A percentile compares a stretch with the other conserved stretches of the same genome.
Conservation (phyloP, 2,113 vertebrate species). For the Cichladusa arquata region DNA sequence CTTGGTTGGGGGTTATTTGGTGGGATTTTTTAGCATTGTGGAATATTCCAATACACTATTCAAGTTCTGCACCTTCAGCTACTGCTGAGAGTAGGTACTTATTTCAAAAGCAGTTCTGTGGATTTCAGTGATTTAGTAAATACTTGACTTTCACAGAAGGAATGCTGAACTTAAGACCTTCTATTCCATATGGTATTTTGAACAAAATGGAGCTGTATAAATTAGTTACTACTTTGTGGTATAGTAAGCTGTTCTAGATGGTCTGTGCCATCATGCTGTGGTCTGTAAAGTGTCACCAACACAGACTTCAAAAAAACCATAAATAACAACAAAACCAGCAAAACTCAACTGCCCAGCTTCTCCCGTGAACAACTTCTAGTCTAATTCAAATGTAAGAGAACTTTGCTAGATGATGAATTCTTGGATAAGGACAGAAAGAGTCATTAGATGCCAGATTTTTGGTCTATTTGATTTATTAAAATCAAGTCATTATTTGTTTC, state of each 20-base stretch:
- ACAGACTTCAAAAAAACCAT: not conserved
- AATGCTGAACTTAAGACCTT: not conserved
- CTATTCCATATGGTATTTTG: not conserved
- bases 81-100: not conserved
- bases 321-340: not conserved
- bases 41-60: not conserved
- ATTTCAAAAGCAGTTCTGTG: not conserved
- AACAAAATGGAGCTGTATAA: not conserved
- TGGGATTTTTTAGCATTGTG: not conserved
- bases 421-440: not conserved
- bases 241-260: not conserved
- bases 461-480: not conserved
- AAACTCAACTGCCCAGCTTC: not conserved
- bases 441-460: not conserved
- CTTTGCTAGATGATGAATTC: not conserved
- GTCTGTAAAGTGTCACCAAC: not conserved
- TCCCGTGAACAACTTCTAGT: not conserved
- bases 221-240: not conserved
- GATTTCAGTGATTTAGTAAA: not conserved
- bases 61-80: rapidly evolving
- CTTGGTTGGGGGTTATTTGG: not conserved
- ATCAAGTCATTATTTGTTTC: not conserved
- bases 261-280: not conserved
- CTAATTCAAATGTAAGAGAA: not conserved
- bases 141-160: not conserved